These are phyloP conservation scores for Lepus oiostolus DNA, from an alignment of 2,797 vertebrate species.

Conservation along the genomic window DNA sequence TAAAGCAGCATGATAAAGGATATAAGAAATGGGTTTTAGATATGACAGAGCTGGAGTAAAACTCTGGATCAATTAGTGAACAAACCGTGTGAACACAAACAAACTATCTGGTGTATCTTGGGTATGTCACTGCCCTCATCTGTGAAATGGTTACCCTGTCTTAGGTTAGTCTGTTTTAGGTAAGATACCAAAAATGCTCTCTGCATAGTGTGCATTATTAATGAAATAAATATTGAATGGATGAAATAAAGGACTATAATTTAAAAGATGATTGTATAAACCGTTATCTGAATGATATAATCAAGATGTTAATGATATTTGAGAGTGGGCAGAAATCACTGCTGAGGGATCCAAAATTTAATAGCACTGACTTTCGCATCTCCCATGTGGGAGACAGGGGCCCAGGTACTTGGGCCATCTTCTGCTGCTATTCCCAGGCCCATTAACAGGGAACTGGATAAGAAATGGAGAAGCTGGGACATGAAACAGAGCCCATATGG, in stretches of 20 bases:
- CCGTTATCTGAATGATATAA: background rate
- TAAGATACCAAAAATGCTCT: background rate
- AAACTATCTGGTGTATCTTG: background rate
- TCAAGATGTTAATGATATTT: background rate
- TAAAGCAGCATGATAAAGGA: background rate
- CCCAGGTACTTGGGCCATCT: too few species aligned
- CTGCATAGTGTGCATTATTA: background rate
- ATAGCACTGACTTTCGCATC: background rate
- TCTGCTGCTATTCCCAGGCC: too few species aligned
- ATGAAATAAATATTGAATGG: background rate
- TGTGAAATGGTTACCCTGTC: background rate
- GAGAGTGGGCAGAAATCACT: background rate
- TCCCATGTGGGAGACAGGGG: too few species aligned
- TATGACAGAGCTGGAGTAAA: background rate
- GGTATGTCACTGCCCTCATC: background rate
- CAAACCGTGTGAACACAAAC: background rate
- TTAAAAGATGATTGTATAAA: background rate
- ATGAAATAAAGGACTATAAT: background rate
- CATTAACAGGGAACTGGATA: too few species aligned
- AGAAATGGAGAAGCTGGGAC: too few species aligned
- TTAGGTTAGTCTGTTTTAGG: background rate
- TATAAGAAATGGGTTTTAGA: background rate
- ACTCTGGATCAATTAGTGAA: background rate
- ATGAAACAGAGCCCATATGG: too few species aligned
- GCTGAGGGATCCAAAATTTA: background rate